Conservation (phyloP, 1,140 invertebrate species). For the Lutraria rhynchaena region DNA sequence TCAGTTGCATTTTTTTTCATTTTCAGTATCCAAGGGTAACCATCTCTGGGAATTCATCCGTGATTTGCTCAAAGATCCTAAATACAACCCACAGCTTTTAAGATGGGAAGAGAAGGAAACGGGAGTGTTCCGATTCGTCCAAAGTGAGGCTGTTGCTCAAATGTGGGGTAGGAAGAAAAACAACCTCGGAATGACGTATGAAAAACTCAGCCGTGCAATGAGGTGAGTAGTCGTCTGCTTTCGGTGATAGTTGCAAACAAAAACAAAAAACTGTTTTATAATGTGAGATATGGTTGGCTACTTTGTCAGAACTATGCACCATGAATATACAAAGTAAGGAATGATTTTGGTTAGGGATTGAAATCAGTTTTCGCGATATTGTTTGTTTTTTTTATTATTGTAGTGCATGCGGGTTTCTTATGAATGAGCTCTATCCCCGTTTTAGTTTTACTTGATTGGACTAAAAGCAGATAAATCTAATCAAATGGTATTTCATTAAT, state of each 20-base stretch:
- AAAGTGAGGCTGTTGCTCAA: conserved; percentile 94
- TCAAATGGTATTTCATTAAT: no score
- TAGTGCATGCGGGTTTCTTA: no score
- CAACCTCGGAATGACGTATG: conserved; percentile 96
- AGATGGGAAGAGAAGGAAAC: conserved; percentile 94
- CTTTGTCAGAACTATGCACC: background rate
- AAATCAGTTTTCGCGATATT: no score
- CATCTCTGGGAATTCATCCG: conserved; percentile 80
- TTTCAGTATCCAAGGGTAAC: conserved; percentile 74
- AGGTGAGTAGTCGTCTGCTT: conserved; percentile 84
- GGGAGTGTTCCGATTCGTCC: conserved; percentile 93
- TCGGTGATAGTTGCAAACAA: background rate
- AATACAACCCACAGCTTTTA: conserved; percentile 81
- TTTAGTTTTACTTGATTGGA: no score
- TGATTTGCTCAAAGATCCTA: conserved; percentile 74
- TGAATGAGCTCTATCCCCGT: no score
- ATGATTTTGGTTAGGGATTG: no score
- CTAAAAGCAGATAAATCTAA: no score
- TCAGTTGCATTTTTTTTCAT: conserved; percentile 35
- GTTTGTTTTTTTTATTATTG: no score
- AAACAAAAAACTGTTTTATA: background rate
- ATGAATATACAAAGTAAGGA: no score
- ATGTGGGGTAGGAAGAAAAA: conserved; percentile 93
- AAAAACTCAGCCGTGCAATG: conserved; percentile 96
- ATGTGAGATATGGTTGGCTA: conserved; percentile 13